phyloP scores from a whole-genome alignment of 2,113 vertebrate species.

The Ameiurus melas region DNA sequence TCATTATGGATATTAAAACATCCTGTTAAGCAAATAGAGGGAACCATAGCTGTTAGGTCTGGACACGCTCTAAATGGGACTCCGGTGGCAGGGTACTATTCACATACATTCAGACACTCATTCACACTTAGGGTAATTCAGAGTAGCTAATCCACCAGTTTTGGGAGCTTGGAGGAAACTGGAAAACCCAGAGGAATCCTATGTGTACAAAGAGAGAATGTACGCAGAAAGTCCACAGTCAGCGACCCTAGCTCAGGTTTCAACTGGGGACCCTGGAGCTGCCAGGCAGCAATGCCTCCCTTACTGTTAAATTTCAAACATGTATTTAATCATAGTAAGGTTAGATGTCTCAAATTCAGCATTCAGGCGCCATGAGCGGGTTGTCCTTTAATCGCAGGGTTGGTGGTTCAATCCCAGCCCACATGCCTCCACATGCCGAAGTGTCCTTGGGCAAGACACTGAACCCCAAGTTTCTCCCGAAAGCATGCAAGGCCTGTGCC shows the following conservation, averaged over 20 bases:
- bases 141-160: not conserved
- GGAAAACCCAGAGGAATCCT: no score
- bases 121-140: not conserved
- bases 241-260: not conserved
- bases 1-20: slow-evolving; percentile 38
- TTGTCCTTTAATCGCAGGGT: no score
- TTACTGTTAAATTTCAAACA: not conserved
- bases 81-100: not conserved
- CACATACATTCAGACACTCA: not conserved
- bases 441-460: no score
- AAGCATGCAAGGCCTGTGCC: no score
- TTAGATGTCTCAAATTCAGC: not conserved
- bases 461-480: no score
- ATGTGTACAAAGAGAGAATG: no score
- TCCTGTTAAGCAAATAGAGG: not conserved
- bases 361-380: not conserved
- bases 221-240: no score
- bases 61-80: not conserved
- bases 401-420: no score
- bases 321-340: not conserved
- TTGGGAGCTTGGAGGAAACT: not conserved
- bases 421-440: no score
- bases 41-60: not conserved
- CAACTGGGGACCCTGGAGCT: not conserved
- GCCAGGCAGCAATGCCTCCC: not conserved